Conservation (phyloP, 2,113 vertebrate genomes). For the Sapayoa aenigma region DNA sequence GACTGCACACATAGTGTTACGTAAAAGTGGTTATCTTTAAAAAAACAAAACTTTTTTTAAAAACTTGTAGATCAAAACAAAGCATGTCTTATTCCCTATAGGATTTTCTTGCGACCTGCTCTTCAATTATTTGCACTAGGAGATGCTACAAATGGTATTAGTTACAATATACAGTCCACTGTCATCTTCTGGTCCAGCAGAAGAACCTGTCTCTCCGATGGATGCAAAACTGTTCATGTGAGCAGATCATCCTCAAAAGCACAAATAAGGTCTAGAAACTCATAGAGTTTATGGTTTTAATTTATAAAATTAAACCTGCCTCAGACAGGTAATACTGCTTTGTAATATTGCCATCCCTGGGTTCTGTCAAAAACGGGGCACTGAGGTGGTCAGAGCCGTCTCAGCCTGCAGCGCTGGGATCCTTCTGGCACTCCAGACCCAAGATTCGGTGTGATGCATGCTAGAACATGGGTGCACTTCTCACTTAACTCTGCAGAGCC, state of each 20-base stretch:
- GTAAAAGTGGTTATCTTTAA: slow-evolving; percentile 43
- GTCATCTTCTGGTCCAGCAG: slow-evolving; percentile 72
- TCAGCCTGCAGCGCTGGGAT: slow-evolving; percentile 69
- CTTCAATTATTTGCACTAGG: slow-evolving; percentile 38
- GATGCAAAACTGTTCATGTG: slow-evolving; percentile 71
- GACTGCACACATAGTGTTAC: slow-evolving; percentile 35
- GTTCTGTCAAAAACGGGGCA: slow-evolving; percentile 65
- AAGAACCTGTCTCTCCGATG: slow-evolving; percentile 65
- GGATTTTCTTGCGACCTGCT: slow-evolving; percentile 55
- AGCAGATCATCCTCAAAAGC: slow-evolving; percentile 75
- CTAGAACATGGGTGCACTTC: slow-evolving; percentile 71
- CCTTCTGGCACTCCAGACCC: slow-evolving; percentile 74
- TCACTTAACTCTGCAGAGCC: slow-evolving; percentile 77
- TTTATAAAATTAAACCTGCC: slow-evolving; percentile 84
- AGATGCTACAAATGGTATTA: slow-evolving; percentile 50
- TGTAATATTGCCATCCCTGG: slow-evolving; percentile 70
- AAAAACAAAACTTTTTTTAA: not conserved
- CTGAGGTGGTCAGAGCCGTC: slow-evolving; percentile 72
- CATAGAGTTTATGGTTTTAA: slow-evolving; percentile 80
- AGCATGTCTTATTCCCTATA: not conserved
- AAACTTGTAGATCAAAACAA: slow-evolving; percentile 42
- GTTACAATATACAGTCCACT: slow-evolving; percentile 58
- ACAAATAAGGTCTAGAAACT: slow-evolving; percentile 75
- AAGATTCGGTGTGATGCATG: slow-evolving; percentile 65
- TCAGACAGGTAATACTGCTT: slow-evolving; percentile 75